These are phyloP conservation scores for Thymelicus lineola DNA, from an alignment of 2,888 invertebrate species.

Conservation along the genomic window DNA sequence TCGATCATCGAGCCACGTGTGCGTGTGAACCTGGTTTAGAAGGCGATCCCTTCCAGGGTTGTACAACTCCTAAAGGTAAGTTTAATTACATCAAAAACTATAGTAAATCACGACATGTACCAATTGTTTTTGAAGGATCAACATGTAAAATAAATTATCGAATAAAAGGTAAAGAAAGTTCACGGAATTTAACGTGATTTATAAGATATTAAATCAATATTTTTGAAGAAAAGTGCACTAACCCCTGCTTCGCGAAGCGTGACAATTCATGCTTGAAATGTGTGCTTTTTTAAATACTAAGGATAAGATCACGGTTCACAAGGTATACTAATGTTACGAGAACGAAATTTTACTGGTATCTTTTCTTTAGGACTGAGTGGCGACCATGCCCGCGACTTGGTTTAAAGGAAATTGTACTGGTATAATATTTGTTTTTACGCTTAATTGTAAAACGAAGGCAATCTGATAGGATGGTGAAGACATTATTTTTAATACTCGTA, in stretches of 20 bases:
- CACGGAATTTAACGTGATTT: constrained; percentile 25
- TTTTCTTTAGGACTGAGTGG: constrained; percentile 64
- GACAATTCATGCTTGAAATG: constrained; percentile 74
- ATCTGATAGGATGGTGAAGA: constrained; percentile 63
- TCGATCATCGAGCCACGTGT: constrained; percentile 88
- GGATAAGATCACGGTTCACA: constrained; percentile 73
- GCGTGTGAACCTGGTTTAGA: constrained; percentile 85
- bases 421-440: constrained; percentile 67
- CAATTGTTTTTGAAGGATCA: constrained; percentile 20
- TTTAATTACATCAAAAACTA: constrained; percentile 6
- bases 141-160: constrained; percentile 23
- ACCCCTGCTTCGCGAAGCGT: constrained; percentile 82
- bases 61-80: constrained; percentile 74
- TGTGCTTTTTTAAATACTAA: constrained; percentile 66
- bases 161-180: constrained; percentile 34
- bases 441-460: constrained; percentile 63
- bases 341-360: constrained; percentile 64
- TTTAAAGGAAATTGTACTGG: constrained; percentile 58
- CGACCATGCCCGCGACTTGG: constrained; percentile 78
- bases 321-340: constrained; percentile 71
- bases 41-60: constrained; percentile 87
- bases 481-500: constrained; percentile 53
- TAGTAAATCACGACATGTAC: constrained; percentile 25
- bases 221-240: constrained; percentile 59
- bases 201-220: constrained; percentile 10